These are phyloP conservation scores for Aromia moschata DNA, from an alignment of 2,888 invertebrate species.

Conservation along the genomic window DNA sequence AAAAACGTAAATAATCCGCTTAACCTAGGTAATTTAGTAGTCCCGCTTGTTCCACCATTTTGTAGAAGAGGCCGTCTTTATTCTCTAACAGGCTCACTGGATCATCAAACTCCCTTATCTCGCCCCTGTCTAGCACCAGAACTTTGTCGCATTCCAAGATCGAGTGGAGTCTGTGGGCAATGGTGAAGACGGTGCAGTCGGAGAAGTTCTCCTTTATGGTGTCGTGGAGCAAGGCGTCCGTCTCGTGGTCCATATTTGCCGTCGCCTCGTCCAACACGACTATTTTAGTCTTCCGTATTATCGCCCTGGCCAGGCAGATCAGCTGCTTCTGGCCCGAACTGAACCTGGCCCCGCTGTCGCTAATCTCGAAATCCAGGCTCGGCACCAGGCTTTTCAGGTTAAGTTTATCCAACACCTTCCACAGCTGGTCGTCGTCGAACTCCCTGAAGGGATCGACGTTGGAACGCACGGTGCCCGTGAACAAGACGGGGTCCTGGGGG, in stretches of 20 bases:
- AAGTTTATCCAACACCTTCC: slow-evolving; percentile 78
- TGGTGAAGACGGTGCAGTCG: slow-evolving; percentile 67
- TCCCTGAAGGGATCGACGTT: slow-evolving; percentile 89
- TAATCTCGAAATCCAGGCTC: slow-evolving; percentile 64
- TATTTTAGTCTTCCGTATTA: slow-evolving; percentile 64
- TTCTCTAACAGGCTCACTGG: slow-evolving; percentile 65
- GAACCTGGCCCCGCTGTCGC: slow-evolving; percentile 52
- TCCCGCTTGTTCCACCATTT: slow-evolving; percentile 76
- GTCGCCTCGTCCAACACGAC: slow-evolving; percentile 68
- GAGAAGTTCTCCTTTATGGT: slow-evolving; percentile 65
- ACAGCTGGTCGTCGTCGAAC: slow-evolving; percentile 78
- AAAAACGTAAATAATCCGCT: slow-evolving; percentile 11
- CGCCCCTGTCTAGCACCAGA: slow-evolving; percentile 66
- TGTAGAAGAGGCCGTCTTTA: slow-evolving; percentile 70
- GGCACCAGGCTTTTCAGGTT: slow-evolving; percentile 75
- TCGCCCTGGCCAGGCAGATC: slow-evolving; percentile 66
- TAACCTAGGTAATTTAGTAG: slow-evolving; percentile 54
- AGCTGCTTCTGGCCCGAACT: slow-evolving; percentile 68
- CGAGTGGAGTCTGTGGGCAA: slow-evolving; percentile 60
- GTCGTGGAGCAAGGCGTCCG: slow-evolving; percentile 65
- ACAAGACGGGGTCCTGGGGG: slow-evolving; percentile 85
- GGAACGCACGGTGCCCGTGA: slow-evolving; percentile 84
- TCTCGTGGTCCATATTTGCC: slow-evolving; percentile 65
- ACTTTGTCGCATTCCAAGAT: slow-evolving; percentile 66
- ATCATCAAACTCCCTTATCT: slow-evolving; percentile 50